phyloP scores from a whole-genome alignment of 2,797 vertebrate genomes.

The Cirrhinus mrigala region DNA sequence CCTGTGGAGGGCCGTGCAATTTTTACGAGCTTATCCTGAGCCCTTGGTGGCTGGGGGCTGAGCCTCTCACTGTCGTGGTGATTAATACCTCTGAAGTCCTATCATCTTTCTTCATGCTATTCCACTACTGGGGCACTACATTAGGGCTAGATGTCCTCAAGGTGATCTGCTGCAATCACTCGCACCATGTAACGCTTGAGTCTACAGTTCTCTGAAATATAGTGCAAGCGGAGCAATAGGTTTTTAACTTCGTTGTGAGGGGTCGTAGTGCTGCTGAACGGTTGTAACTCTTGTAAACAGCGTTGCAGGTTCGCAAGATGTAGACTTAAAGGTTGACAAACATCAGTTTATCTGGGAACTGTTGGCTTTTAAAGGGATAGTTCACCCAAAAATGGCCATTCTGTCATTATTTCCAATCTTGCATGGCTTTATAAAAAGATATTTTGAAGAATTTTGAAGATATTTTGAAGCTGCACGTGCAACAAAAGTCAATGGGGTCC shows the following conservation, averaged over 20 bases:
- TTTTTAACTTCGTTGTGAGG: constrained; percentile 51
- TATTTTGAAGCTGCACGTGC: not conserved
- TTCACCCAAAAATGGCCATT: not conserved
- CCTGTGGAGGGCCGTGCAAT: constrained; percentile 65
- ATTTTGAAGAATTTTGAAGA: constrained; percentile 20
- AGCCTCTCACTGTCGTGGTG: constrained; percentile 62
- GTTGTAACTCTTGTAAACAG: constrained; percentile 29
- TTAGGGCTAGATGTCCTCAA: constrained; percentile 65
- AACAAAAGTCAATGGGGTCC: not conserved
- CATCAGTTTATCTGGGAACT: constrained; percentile 25
- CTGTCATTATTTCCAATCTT: not conserved
- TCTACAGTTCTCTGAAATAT: constrained; percentile 55
- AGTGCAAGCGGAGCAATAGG: constrained; percentile 40
- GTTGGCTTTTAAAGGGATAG: constrained; percentile 11
- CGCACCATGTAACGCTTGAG: constrained; percentile 52
- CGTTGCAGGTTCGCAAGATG: constrained; percentile 37
- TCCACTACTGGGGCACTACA: constrained; percentile 60
- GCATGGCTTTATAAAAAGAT: not conserved
- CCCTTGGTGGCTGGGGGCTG: constrained; percentile 59
- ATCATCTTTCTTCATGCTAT: constrained; percentile 65
- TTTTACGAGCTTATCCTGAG: constrained; percentile 63
- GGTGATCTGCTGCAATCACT: constrained; percentile 64
- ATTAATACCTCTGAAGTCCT: constrained; percentile 65
- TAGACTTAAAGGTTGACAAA: constrained; percentile 46
- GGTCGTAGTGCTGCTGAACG: constrained; percentile 17